Conservation (phyloP, 2,888 invertebrate species). For the Octodonta nipae region DNA sequence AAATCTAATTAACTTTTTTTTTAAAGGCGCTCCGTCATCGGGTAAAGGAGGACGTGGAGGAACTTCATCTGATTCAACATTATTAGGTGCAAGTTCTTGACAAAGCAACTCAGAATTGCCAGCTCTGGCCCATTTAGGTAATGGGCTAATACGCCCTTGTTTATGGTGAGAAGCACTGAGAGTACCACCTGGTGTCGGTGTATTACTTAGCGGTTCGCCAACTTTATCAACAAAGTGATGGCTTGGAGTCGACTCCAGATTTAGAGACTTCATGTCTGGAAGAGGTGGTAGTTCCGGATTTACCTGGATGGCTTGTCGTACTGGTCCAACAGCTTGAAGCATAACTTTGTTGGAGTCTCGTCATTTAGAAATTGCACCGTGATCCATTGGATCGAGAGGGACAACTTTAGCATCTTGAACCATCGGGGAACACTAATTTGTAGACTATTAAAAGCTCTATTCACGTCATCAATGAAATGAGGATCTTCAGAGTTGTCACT, state of each 20-base stretch:
- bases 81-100: slow-evolving; percentile 40
- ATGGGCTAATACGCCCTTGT: slow-evolving; percentile 39
- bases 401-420: slow-evolving; percentile 89
- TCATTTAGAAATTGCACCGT: slow-evolving; percentile 60
- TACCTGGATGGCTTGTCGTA: slow-evolving; percentile 61
- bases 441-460: slow-evolving; percentile 69
- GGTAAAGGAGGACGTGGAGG: slow-evolving; percentile 70
- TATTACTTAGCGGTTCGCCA: slow-evolving; percentile 41
- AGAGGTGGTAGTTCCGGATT: slow-evolving; percentile 46
- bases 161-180: slow-evolving; percentile 36
- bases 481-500: slow-evolving; percentile 97
- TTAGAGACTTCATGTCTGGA: slow-evolving; percentile 54
- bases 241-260: slow-evolving; percentile 40
- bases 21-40: slow-evolving; percentile 57
- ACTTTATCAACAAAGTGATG: slow-evolving; percentile 45
- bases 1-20: no score
- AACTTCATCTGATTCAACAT: slow-evolving; percentile 32
- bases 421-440: slow-evolving; percentile 80
- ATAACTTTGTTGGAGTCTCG: slow-evolving; percentile 74
- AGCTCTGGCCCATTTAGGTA: slow-evolving; percentile 47
- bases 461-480: slow-evolving; percentile 74
- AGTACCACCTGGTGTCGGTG: slow-evolving; percentile 36
- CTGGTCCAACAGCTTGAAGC: slow-evolving; percentile 64
- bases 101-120: slow-evolving; percentile 44
- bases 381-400: slow-evolving; percentile 70